Base-by-base conservation (phyloP, 2,797 vertebrate genomes). In the Siniperca scherzeri region DNA sequence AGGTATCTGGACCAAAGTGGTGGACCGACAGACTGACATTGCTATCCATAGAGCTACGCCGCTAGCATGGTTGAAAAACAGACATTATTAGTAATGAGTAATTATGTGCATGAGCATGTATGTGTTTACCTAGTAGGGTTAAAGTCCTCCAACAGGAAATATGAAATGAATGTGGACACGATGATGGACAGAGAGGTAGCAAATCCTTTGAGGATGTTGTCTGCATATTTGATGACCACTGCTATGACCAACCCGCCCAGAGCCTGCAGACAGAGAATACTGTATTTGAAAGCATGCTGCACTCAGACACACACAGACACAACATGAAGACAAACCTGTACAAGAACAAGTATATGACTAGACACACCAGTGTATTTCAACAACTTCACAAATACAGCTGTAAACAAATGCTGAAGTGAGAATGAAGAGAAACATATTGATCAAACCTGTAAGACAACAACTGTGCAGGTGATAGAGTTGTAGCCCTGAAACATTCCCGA, bases 171-270 rank as follows among this genome's bases (percentile, higher is more conserved):
- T 1, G 98, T 97, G 70, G 98, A 99, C 74, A 97, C 81, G 91
- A 99, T 98, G 92, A 99, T 99, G 76, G 99, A 99, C 77, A 99
- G 91, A 13, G 98, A 99, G 7, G 98, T 97, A 22, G 98, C 98
- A 77, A 99, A 99, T 86, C 99, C 98, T 95, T 99, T 99, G 82
- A 99, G 97, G 92, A 99, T 99, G 93, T 99, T 99, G 95, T 99
- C 99, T 0, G 99, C 98, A 11, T 99, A 99, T 94, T 99, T 99
- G 91, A 99, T 99, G 84, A 99, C 99, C 70, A 98, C 97, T 25
- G 98, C 99, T 80, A 99, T 90, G 44, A 99, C 95, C 89, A 99
- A 93, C 2, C 99, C 99, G 9, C 98, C 98, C 66, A 99, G 91
- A 90, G 99, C 98, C 99, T 99, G 93, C n/a, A 48, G 40, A 70